Evolutionary conservation across 2,888 invertebrate genomes (phyloP), one percentile per base, ranked within the genome.

Genomic region (Panzeria rudis): DNA sequence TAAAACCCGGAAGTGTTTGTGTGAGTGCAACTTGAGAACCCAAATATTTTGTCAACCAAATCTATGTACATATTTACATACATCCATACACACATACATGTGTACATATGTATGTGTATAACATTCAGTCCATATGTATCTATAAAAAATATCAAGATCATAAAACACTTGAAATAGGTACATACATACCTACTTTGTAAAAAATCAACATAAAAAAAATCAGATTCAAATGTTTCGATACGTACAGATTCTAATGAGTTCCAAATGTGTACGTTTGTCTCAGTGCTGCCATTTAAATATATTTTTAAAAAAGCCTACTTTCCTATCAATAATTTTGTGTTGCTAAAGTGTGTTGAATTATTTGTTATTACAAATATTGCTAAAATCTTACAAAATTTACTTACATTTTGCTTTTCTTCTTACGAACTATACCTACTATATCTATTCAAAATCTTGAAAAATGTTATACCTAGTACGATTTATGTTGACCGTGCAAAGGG

Each of bases 1-100:
- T 52, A 6, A 20, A 69, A 64, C 64, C 79, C 79, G 79, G 83
- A 79, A 75, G 72, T 77, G 35, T 38, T 61, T 61, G 23, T 59
- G 17, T 54, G 29, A 32, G 17, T 23, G 1, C 76, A 73, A 59
- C 35, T 44, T 61, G 9, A 69, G 13, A 59, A 59, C 7, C n/a
- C 1, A 62, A 47, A 29, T 44, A n/a, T 13, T n/a, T 32, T 17
- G 0, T 7, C 23, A 20, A 25, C 25, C 23, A 56, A 7, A 29
- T 32, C 0, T 35, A 41, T 20, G 3, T 38, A 71, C 11, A 38
- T 32, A 47, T 7, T 9, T 41, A 17, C 9, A 8, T 9, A 35
- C 35, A 50, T 32, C 15, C 8, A 20, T 52, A n/a, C 15, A 17
- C 38, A 15, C 15, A 17, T 17, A 41, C 56, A 41, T 15, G 20